Evolutionary conservation across 2,888 invertebrate genomes (phyloP).

Genomic region (Eristalis arbustorum): DNA sequence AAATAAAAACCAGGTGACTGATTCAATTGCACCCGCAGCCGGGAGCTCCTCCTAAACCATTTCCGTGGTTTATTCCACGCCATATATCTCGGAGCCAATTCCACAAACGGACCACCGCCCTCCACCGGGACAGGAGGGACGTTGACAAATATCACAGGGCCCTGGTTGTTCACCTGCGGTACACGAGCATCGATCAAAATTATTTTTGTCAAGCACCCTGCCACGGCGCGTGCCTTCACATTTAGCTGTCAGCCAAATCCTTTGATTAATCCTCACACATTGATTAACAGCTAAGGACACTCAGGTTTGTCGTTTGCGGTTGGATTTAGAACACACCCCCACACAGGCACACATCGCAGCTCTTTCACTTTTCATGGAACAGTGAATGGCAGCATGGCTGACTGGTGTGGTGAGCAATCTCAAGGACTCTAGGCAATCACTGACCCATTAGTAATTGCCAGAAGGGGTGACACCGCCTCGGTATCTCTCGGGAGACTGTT

Average conservation of each 20-base stretch:
- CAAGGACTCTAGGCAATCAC: slow-evolving; percentile 64
- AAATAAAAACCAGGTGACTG: slow-evolving; percentile 39
- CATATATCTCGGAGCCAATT: slow-evolving; percentile 27
- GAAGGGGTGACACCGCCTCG: slow-evolving; percentile 6
- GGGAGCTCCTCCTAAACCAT: background rate
- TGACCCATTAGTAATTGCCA: slow-evolving; percentile 69
- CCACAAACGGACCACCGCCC: background rate
- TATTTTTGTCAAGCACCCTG: slow-evolving; percentile 10
- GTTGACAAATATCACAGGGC: slow-evolving; percentile 11
- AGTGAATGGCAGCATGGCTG: slow-evolving; percentile 22
- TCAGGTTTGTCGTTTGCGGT: slow-evolving; percentile 42
- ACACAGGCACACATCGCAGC: background rate
- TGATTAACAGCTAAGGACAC: slow-evolving; percentile 47
- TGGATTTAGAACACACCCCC: background rate
- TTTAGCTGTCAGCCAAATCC: slow-evolving; percentile 48
- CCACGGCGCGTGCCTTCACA: background rate
- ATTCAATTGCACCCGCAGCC: slow-evolving; percentile 40
- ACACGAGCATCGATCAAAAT: slow-evolving; percentile 44
- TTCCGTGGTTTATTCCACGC: slow-evolving; percentile 36
- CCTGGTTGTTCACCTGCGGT: slow-evolving; percentile 37
- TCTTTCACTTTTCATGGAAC: slow-evolving; percentile 11
- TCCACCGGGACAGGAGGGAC: slow-evolving; percentile 1
- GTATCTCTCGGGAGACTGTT: slow-evolving; percentile 11
- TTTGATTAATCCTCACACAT: slow-evolving; percentile 57
- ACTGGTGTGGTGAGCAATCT: slow-evolving; percentile 46